Base-by-base conservation (phyloP, 53 echinoderm and acorn worm genomes). In the Temnopleurus reevesii region DNA sequence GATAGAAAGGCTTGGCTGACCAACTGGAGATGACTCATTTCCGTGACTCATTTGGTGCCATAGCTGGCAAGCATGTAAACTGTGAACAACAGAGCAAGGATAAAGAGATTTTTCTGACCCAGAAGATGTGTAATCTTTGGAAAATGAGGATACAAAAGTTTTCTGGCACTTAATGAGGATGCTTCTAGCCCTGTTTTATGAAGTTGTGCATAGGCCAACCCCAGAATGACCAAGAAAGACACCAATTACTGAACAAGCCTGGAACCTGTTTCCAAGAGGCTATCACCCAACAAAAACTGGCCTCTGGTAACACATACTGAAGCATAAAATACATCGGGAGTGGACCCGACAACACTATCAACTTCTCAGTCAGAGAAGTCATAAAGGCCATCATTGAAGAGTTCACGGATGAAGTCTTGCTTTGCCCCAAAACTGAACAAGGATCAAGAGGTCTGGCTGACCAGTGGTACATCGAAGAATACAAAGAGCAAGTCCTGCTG, bases 261-360 rank as follows among this genome's bases (percentile, higher is more conserved):
- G 33, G 84, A 83, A 51, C 53, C 53, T 51, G 92, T 13, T 19
- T 86, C 71, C 90, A 93, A 53, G 15, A 89, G 5, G 64, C 93
- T 19, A 33, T 90, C 56, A 93, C 76, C 51, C 45, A 91, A 15
- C 29, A 91, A 15, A 81, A 87, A 38, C 64, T 77, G 54, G 86
- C 92, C n/a, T 91, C 91, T 59, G 93, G 91, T 17, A 47, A 36
- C 63, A 91, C 61, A 44, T 90, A 84, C 71, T 18, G 36, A 29
- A 34, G 23, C 44, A 86, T 92, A 90, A n/a, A 77, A 63, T 91
- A 43, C 44, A 57, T 38, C 29, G 71, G 65, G 86, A 66, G 90
- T 36, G 85, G 90, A 23, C 85, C 90, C 19, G 77, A 76, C 53
- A 92, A 86, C 90, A 90, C 84, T 77, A 86, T 81, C 63, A 91